phyloP scores from a whole-genome alignment of 2,888 invertebrate genomes.

The Plagodis pulveraria region DNA sequence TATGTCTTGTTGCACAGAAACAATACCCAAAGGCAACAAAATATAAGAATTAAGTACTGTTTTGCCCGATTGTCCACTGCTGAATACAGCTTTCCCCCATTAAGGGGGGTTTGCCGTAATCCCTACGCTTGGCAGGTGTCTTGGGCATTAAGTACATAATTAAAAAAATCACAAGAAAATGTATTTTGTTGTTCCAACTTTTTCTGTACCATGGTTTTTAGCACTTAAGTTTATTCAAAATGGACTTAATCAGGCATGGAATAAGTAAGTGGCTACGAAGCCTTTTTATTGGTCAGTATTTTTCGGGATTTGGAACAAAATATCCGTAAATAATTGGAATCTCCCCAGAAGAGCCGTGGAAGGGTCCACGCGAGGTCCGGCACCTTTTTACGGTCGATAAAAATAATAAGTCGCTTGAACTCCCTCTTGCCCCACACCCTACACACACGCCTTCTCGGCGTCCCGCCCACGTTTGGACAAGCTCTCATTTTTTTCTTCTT shows the following conservation, averaged over 20 bases:
- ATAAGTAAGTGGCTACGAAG: slow-evolving; percentile 59
- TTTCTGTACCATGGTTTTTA: too few species aligned
- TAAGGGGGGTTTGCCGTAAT: too few species aligned
- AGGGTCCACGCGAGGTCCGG: slow-evolving; percentile 72
- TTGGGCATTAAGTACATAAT: too few species aligned
- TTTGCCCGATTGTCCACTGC: too few species aligned
- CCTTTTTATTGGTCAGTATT: slow-evolving; percentile 66
- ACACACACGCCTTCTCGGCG: slow-evolving; percentile 36
- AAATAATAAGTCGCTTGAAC: slow-evolving; percentile 75
- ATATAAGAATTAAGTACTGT: too few species aligned
- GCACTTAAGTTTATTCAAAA: slow-evolving; percentile 31
- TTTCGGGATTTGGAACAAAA: slow-evolving; percentile 74
- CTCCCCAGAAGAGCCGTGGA: slow-evolving; percentile 69
- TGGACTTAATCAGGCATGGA: slow-evolving; percentile 49
- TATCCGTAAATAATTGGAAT: slow-evolving; percentile 79
- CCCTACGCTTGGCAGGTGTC: too few species aligned
- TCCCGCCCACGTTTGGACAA: slow-evolving; percentile 70
- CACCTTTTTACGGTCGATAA: slow-evolving; percentile 82
- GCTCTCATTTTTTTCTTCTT: slow-evolving; percentile 80
- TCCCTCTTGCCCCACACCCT: slow-evolving; percentile 38
- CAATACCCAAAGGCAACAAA: too few species aligned
- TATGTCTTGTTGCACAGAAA: too few species aligned
- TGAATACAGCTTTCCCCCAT: too few species aligned
- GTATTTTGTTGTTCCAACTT: too few species aligned
- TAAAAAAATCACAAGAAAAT: too few species aligned